Conservation (phyloP, 1,140 invertebrate genomes). For the Drosophila melanica region DNA sequence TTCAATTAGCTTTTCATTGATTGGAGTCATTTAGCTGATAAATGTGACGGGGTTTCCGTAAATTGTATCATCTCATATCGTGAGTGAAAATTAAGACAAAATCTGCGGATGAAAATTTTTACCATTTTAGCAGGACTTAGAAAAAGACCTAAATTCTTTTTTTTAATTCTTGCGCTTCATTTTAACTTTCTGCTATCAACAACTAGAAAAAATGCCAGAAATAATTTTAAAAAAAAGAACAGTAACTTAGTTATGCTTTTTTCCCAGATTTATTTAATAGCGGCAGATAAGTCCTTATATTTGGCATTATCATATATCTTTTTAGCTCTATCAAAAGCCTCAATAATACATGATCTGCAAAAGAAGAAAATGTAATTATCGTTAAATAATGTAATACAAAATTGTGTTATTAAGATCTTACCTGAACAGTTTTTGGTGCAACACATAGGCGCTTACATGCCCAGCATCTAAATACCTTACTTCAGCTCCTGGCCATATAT, state of each 20-base stretch:
- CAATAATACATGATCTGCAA: slow-evolving; percentile 87
- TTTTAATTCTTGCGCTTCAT: no score
- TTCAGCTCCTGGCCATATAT: slow-evolving; percentile 96
- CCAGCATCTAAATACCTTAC: slow-evolving; percentile 94
- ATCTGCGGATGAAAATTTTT: no score
- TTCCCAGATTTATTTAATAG: slow-evolving; percentile 61
- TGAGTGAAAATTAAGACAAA: no score
- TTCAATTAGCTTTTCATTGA: neutral
- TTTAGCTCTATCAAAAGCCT: slow-evolving; percentile 87
- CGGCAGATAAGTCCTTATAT: slow-evolving; percentile 55
- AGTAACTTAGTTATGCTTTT: slow-evolving; percentile 10
- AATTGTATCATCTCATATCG: no score
- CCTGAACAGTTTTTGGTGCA: slow-evolving; percentile 94
- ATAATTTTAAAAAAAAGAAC: neutral
- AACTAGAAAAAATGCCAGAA: neutral
- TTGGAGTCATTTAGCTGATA: no score
- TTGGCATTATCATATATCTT: slow-evolving; percentile 75
- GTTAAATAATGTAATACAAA: neutral
- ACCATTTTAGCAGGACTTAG: no score
- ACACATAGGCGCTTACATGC: slow-evolving; percentile 95
- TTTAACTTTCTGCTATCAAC: neutral
- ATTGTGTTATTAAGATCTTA: slow-evolving; percentile 65
- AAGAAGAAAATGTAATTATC: slow-evolving; percentile 5
- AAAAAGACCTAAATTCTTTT: no score
- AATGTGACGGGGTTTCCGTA: no score